Evolutionary conservation across 2,113 vertebrate species (phyloP), one percentile per base, ranked within the genome.

Genomic region (Turnix velox): DNA sequence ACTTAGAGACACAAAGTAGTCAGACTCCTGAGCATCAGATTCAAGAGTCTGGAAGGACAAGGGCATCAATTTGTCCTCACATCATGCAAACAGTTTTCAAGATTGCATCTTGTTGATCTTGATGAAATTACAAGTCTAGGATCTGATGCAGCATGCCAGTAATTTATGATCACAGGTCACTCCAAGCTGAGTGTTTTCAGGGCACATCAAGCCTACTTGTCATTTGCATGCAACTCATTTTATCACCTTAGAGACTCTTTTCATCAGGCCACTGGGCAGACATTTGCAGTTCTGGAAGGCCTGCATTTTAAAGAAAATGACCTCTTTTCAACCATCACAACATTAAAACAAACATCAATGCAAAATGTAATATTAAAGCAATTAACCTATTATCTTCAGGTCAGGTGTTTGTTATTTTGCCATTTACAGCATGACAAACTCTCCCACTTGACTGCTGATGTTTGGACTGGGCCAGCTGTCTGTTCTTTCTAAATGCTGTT

Each of bases 31-130:
- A 93, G 88, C 92, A 84, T 97, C 96, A 97, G 82, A 97, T 97
- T 75, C 92, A 94, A 88, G 92, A 92, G 95, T 95, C 97, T 97
- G 96, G 91, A 93, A 97, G 95, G 97, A 98, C 98, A 98, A 98
- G 98, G 98, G 74, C 98, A 98, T 97, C 96, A 97, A 96, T 97
- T 97, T 25, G 96, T 97, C 97, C 98, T 98, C 96, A 90, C 92
- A 97, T 97, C 95, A 95, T 92, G 96, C 95, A 97, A 97, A 97
- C 96, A 93, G 96, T 97, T 97, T 97, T 95, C 93, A 97, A 97
- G 97, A 98, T 93, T 98, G 95, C 96, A 97, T 98, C 97, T 97
- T 98, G 97, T 98, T 98, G 97, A 97, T 98, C 95, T 95, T 97
- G 97, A 98, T 98, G 97, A 98, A 98, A 98, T 98, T 97, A 98